Percentiles rank a stretch among this genome's conserved stretches.
phyloP scores from a whole-genome alignment of 2,113 vertebrate genomes.

The Aythya baeri region DNA sequence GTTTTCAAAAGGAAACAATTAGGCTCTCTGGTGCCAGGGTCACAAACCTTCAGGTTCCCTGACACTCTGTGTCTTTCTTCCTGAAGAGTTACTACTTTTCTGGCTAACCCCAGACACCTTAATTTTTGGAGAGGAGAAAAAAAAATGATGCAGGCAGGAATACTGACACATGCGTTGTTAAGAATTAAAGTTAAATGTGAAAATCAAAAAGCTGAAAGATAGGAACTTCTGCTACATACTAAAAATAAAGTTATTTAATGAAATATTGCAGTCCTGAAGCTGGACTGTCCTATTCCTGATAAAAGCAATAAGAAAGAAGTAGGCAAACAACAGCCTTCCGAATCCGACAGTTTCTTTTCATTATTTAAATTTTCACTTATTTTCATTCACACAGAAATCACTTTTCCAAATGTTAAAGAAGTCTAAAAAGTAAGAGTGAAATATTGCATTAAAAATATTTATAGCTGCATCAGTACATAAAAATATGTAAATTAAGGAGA shows the following conservation, averaged over 20 bases:
- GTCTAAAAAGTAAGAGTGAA: background rate
- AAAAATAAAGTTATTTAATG: background rate
- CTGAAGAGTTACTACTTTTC: background rate
- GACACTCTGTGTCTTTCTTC: background rate
- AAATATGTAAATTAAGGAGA: background rate
- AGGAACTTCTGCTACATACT: background rate
- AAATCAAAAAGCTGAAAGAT: background rate
- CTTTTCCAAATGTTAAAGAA: background rate
- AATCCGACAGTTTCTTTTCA: background rate
- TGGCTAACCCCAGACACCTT: background rate
- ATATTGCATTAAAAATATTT: background rate
- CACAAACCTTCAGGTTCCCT: background rate
- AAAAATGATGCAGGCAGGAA: background rate
- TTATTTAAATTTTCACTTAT: background rate
- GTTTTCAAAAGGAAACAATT: background rate
- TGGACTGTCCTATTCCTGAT: background rate
- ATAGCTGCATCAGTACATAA: background rate
- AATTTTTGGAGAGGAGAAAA: background rate
- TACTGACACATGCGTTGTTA: background rate
- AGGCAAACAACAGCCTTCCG: background rate
- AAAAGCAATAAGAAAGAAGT: background rate
- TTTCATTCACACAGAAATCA: background rate
- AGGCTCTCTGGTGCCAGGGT: background rate
- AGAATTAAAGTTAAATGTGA: background rate
- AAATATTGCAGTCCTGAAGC: background rate